Percentiles rank a stretch among this genome's conserved stretches.
phyloP scores from a whole-genome alignment of 2,113 vertebrate genomes.

The Pristiophorus japonicus region DNA sequence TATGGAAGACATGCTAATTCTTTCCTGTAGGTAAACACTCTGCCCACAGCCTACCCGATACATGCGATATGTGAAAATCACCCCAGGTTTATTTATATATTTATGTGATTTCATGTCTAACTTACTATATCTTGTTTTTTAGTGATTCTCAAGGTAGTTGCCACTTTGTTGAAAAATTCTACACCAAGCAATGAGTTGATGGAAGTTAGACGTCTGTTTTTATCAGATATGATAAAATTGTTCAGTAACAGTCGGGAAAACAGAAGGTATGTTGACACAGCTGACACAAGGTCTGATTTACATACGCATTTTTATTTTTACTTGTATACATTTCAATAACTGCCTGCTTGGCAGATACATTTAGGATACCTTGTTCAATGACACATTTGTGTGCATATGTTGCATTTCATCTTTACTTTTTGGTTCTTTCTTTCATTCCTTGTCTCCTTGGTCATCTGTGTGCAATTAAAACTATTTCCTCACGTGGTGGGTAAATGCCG shows the following conservation, averaged over 20 bases:
- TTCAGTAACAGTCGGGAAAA: slow-evolving; percentile 98
- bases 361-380: not conserved
- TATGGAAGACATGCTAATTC: too few species aligned
- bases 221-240: slow-evolving; percentile 98
- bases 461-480: not conserved
- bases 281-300: not conserved
- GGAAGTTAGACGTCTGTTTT: slow-evolving; percentile 93
- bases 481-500: not conserved
- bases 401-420: not conserved
- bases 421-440: not conserved
- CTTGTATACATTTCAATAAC: not conserved
- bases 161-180: slow-evolving; percentile 94
- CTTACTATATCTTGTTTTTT: slow-evolving; percentile 43
- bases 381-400: not conserved
- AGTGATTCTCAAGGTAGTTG: slow-evolving; percentile 99
- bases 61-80: not conserved
- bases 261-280: slow-evolving; percentile 69
- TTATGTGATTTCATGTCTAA: not conserved
- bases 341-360: not conserved
- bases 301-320: not conserved
- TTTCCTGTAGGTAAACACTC: not conserved
- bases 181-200: slow-evolving; percentile 88
- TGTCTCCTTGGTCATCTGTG: not conserved
- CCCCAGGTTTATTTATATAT: not conserved
- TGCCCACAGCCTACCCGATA: not conserved